A percentile compares a stretch with the other conserved stretches of the same genome.
Conservation (phyloP, 1,140 invertebrate species). For the Philotrypesis tridentata region DNA sequence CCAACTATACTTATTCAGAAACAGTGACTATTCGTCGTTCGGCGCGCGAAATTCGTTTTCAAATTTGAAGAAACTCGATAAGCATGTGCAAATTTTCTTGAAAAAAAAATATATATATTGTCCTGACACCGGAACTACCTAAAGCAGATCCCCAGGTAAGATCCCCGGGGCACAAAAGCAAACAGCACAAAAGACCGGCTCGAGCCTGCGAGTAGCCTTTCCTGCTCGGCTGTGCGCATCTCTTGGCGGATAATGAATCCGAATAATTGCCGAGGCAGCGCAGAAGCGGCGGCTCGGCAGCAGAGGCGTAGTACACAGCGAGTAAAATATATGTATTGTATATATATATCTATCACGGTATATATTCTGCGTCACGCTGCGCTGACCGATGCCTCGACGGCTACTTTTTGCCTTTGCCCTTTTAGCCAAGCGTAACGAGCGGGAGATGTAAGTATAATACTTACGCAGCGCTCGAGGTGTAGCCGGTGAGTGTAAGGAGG, state of each 20-base stretch:
- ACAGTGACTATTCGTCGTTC: too few relatives aligned
- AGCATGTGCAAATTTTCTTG: too few relatives aligned
- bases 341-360: too few relatives aligned
- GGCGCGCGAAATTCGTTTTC: too few relatives aligned
- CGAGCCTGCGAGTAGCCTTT: neutral
- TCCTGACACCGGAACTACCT: neutral
- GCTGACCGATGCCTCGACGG: constrained; percentile 35
- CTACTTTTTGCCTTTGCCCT: constrained; percentile 31
- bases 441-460: constrained; percentile 39
- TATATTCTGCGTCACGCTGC: constrained; percentile 53
- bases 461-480: constrained; percentile 19
- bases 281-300: constrained; percentile 48
- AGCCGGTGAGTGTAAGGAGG: neutral
- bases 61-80: too few relatives aligned
- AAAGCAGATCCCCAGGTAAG: neutral
- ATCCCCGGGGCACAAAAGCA: neutral
- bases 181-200: neutral
- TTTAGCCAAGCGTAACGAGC: constrained; percentile 57
- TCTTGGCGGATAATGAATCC: constrained; percentile 68
- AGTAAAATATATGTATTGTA: constrained; percentile 33
- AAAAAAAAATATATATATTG: neutral
- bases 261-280: constrained; percentile 67
- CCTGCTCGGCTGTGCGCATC: constrained; percentile 25
- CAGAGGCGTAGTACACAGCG: constrained; percentile 55
- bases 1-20: too few relatives aligned